Evolutionary conservation across 2,888 invertebrate species (phyloP).

Genomic region (Encarsia formosa): DNA sequence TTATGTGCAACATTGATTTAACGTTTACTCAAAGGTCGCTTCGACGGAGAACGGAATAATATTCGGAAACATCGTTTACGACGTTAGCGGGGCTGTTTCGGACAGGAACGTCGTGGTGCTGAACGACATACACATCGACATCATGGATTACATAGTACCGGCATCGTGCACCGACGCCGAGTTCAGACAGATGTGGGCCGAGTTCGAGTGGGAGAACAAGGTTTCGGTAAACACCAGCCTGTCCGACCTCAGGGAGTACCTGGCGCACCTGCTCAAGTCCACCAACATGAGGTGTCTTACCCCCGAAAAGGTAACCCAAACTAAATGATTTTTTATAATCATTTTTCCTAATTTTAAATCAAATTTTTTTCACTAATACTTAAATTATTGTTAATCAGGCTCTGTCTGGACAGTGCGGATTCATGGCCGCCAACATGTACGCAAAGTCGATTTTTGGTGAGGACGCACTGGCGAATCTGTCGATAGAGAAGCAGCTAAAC

Average conservation of each 20-base stretch:
- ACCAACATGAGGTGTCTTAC: conserved; percentile 99
- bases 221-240: conserved; percentile 92
- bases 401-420: conserved; percentile 94
- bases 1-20: too few species aligned
- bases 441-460: conserved; percentile 97
- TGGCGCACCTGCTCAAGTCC: conserved; percentile 84
- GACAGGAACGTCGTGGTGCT: conserved; percentile 96
- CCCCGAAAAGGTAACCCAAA: conserved; percentile 73
- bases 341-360: background rate
- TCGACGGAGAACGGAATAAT: conserved; percentile 99
- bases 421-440: conserved; percentile 99
- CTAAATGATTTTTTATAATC: background rate
- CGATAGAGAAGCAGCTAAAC: conserved; percentile 91
- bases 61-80: conserved; percentile 98
- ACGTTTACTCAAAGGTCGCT: too few species aligned
- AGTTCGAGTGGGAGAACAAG: conserved; percentile 99
- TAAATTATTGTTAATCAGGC: conserved; percentile 58
- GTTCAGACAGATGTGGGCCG: conserved; percentile 99
- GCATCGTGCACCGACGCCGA: conserved; percentile 91
- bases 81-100: conserved; percentile 86
- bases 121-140: conserved; percentile 99
- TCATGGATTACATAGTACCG: conserved; percentile 98
- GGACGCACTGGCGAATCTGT: conserved; percentile 97
- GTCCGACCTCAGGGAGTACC: conserved; percentile 87
- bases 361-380: background rate